Base-by-base conservation (phyloP, 1,140 invertebrate species). In the Sipha flava region DNA sequence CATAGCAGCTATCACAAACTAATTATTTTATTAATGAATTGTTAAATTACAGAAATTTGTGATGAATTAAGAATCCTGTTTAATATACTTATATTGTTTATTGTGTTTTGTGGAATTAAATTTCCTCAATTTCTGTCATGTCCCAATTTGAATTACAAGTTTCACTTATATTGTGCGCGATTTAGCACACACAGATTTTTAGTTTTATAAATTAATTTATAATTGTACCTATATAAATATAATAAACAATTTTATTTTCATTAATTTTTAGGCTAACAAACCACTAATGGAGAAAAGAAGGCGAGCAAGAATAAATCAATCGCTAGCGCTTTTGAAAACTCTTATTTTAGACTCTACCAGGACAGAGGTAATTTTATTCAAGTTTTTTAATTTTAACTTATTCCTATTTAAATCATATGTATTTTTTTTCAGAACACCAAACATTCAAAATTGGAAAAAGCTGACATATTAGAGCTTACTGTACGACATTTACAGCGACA, bases 231-330 rank as follows among this genome's bases (percentile, higher is more conserved):
- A 2, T n/a, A 2, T 6, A 49, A 6, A 31, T 59, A 59, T 59
- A 31, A 59, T 18, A 29, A 59, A 34, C 31, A 31, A 3, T 18
- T 80, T 80, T 49, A 26, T 81, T 64, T 6, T 82, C 26, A 81
- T 82, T 81, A 70, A 81, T 64, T 86, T 88, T 34, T 85, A 92
- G 91, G 92, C 92, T 80, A 94, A 94, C 85, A 96, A 96, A 88
- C 94, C 94, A 83, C 89, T 96, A 84, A 95, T 96, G 93, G 94
- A 96, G 88, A 96, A 95, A 87, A 88, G 92, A 85, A 87, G 95
- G 81, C 85, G 95, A 82, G 94, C 94, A 16, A 88, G 95, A 80
- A 97, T 97, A 84, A 97, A 97, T 86, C 91, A 93, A 84, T 95
- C 93, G 83, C 87, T 97, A 82, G 91, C 92, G 81, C 91, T 94